These are phyloP conservation scores for Trichosurus vulpecula DNA, from an alignment of 2,797 vertebrate species.

Conservation along the genomic window DNA sequence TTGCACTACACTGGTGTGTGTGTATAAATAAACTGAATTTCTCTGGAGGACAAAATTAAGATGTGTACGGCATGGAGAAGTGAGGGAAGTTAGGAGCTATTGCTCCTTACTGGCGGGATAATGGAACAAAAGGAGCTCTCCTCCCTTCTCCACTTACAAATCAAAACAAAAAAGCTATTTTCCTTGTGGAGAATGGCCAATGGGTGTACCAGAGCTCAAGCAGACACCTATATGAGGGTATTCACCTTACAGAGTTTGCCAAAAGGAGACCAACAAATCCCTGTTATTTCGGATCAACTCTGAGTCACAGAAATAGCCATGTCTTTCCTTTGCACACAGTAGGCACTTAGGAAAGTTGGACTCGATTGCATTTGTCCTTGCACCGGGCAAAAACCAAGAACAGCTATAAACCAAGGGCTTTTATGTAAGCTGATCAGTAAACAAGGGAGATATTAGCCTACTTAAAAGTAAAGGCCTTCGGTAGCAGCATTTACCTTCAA, in stretches of 20 bases:
- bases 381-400: background rate
- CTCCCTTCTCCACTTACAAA: too few relatives aligned
- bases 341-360: background rate
- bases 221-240: too few relatives aligned
- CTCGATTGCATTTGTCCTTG: background rate
- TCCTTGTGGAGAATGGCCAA: background rate
- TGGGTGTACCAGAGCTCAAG: background rate
- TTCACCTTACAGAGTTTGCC: background rate
- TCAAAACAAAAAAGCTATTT: background rate
- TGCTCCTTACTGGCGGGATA: background rate
- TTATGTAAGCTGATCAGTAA: background rate
- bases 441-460: background rate
- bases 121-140: fast-evolving
- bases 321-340: background rate
- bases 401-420: background rate
- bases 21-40: background rate
- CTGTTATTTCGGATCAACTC: background rate
- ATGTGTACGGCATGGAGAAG: background rate
- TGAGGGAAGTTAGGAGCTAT: background rate
- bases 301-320: background rate
- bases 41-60: background rate
- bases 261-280: background rate
- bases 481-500: background rate
- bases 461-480: background rate
- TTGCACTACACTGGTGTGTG: background rate